Evolutionary conservation across 2,113 vertebrate genomes (phyloP).

Genomic region (Miniopterus natalensis): DNA sequence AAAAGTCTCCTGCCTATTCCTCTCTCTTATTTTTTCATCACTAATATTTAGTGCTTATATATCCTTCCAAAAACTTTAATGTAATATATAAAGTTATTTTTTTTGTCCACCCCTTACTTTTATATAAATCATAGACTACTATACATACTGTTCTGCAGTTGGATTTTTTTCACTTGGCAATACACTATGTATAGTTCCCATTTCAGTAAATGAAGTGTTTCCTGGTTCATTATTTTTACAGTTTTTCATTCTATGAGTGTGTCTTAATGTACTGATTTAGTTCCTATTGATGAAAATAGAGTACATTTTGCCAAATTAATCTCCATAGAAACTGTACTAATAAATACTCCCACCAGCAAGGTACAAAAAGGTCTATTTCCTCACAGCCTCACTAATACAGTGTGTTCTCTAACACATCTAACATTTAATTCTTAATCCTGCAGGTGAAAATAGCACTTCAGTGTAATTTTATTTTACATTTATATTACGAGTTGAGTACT

Average conservation of each 20-base stretch:
- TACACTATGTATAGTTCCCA: background rate
- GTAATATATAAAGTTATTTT: background rate
- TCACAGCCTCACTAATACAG: background rate
- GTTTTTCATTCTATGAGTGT: background rate
- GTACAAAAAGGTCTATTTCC: background rate
- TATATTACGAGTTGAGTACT: background rate
- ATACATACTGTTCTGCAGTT: background rate
- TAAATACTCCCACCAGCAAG: background rate
- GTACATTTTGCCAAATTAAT: background rate
- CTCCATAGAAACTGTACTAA: background rate
- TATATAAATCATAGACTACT: background rate
- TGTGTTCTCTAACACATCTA: background rate
- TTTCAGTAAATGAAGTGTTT: background rate
- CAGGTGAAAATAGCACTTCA: background rate
- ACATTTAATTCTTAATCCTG: background rate
- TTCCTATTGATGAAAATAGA: background rate
- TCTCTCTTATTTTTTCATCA: background rate
- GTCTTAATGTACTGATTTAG: background rate
- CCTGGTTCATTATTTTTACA: background rate
- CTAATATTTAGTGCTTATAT: background rate
- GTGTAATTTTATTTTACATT: conserved; percentile 37
- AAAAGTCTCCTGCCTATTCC: background rate
- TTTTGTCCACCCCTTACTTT: background rate
- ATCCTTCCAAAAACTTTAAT: conserved; percentile 1
- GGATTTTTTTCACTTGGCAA: background rate